Evolutionary conservation across 2,888 invertebrate genomes (phyloP), one percentile per base, ranked within the genome.

Genomic region (Steromphala cineraria): DNA sequence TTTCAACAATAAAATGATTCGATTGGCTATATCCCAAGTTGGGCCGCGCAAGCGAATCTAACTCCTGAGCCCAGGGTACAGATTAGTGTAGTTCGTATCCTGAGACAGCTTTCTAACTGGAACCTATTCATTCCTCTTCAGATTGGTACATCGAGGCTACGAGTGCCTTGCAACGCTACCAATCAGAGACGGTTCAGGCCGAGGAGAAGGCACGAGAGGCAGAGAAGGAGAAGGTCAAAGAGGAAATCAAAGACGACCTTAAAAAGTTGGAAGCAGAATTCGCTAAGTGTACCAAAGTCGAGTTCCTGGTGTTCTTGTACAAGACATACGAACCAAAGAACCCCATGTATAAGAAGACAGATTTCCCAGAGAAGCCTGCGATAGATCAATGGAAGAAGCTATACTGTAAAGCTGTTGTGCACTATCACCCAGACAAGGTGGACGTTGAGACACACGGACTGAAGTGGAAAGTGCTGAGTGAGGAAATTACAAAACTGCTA

Each of bases 351-450:
- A 86, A 85, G 40, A 67, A 88, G 17, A 82, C 80, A 8, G 76
- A 81, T 10, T 62, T 67, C 10, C 17, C 79, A n/a, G 36, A 31
- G 0, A 62, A 77, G n/a, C 62, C 62, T 4, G 74, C 78, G 17
- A 31, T 62, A 7, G 53, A 67, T 1, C 67, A 79, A 79, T 80
- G 85, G 77, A 86, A 87, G 79, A 87, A 87, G 67, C 28, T 82
- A 5, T 81, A 87, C 56, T 86, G 86, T 74, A 85, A 85, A 21
- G 87, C 90, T 0, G 80, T 88, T 13, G 79, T 85, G 8, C 89
- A 90, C 79, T 90, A 87, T 76, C 90, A 90, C 46, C 90, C 90
- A 0, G 90, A 90, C 81, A 81, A 84, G 17, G 84, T 87, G 52
- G 81, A 84, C 8, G 83, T 76, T 10, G 84, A 84, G 10, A 55